A percentile compares a stretch with the other conserved stretches of the same genome.
Evolutionary conservation across 2,888 invertebrate species (phyloP).

Genomic region (Tanaodytes sp.): DNA sequence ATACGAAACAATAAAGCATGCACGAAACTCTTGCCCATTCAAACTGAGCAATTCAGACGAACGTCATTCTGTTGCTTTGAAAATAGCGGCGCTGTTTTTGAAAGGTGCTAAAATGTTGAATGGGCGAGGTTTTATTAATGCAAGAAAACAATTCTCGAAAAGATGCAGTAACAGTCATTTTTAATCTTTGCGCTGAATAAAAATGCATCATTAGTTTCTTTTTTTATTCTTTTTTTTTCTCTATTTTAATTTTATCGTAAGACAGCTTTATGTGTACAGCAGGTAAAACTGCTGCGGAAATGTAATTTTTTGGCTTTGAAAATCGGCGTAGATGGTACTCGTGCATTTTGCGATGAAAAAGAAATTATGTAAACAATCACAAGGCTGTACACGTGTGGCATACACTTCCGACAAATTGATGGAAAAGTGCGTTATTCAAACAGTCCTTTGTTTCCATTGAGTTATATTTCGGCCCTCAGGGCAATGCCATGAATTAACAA

Average conservation of each 20-base stretch:
- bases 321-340: slow-evolving; percentile 9
- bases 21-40: slow-evolving; percentile 12
- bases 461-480: slow-evolving; percentile 32
- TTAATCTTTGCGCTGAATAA: neutral
- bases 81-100: slow-evolving; percentile 17
- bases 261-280: neutral
- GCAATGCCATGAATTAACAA: slow-evolving; percentile 47
- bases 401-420: slow-evolving; percentile 4
- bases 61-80: slow-evolving; percentile 8
- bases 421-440: slow-evolving; percentile 31
- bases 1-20: slow-evolving; percentile 2
- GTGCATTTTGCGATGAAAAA: slow-evolving; percentile 18
- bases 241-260: neutral
- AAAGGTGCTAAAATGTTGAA: slow-evolving; percentile 32
- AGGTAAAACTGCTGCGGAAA: no score
- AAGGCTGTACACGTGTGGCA: neutral
- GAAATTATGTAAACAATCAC: slow-evolving; percentile 20
- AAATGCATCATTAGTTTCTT: neutral
- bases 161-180: no score
- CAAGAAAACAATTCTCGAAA: neutral
- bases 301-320: neutral
- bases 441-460: slow-evolving; percentile 36
- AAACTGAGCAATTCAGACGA: slow-evolving; percentile 9
- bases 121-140: slow-evolving; percentile 15
- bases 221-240: neutral